These are phyloP conservation scores for Athalia rosae DNA, from an alignment of 2,888 invertebrate species.

Conservation along the genomic window DNA sequence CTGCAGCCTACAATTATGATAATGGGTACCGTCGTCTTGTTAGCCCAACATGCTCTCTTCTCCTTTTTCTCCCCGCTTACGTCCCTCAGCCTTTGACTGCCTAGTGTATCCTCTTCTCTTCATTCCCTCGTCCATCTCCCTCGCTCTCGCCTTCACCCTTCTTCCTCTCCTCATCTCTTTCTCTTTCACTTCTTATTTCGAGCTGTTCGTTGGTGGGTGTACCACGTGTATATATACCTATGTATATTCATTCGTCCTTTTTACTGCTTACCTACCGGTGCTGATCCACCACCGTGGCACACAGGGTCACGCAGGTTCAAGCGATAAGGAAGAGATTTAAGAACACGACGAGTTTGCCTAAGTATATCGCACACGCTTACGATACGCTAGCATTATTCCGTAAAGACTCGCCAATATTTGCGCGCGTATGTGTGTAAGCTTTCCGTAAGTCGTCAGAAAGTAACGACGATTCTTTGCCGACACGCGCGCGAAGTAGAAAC, in stretches of 20 bases:
- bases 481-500: no score
- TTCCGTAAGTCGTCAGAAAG: no score
- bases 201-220: slow-evolving; percentile 15
- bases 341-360: slow-evolving; percentile 20
- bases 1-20: slow-evolving; percentile 73
- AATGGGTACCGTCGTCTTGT: slow-evolving; percentile 71
- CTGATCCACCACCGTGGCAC: slow-evolving; percentile 3
- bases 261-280: background rate
- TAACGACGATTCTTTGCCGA: no score
- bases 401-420: background rate
- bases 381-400: background rate
- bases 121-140: slow-evolving; percentile 42
- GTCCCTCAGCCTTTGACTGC: slow-evolving; percentile 15
- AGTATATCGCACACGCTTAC: background rate
- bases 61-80: slow-evolving; percentile 33
- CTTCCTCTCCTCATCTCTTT: background rate
- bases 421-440: no score
- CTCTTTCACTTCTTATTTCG: slow-evolving; percentile 13
- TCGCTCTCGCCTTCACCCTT: slow-evolving; percentile 45
- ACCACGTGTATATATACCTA: no score
- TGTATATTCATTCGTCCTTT: slow-evolving; percentile 34
- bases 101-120: slow-evolving; percentile 31
- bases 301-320: slow-evolving; percentile 42
- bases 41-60: slow-evolving; percentile 67
- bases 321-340: slow-evolving; percentile 14